These are phyloP conservation scores for Sebastes diploproa DNA, from an alignment of 2,797 vertebrate species.

Conservation along the genomic window DNA sequence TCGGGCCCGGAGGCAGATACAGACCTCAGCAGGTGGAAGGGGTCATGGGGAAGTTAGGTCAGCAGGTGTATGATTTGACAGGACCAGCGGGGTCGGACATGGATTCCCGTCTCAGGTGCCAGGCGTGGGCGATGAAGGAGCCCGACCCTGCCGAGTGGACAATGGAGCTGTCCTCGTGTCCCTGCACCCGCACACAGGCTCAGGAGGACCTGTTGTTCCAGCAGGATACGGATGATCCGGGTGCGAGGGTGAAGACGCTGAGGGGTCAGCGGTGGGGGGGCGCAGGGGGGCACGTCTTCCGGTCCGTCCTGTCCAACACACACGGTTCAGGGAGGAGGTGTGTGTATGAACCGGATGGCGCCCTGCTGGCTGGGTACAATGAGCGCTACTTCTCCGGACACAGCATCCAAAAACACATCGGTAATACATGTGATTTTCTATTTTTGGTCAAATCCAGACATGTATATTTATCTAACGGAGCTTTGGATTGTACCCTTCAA, in stretches of 20 bases:
- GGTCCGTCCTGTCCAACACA: constrained; percentile 78
- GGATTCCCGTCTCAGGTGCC: constrained; percentile 76
- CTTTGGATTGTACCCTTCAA: not conserved
- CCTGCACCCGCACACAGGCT: constrained; percentile 82
- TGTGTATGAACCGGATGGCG: constrained; percentile 82
- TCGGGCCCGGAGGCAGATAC: constrained; percentile 79
- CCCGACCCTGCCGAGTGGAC: constrained; percentile 78
- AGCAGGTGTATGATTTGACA: constrained; percentile 81
- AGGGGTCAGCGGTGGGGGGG: constrained; percentile 77
- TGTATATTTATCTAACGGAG: not conserved
- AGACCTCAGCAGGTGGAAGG: constrained; percentile 80
- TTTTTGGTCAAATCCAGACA: not conserved
- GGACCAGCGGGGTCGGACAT: constrained; percentile 22
- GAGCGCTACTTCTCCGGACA: constrained; percentile 80
- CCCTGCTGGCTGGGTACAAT: constrained; percentile 81
- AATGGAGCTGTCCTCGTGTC: constrained; percentile 72
- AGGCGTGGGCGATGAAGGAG: constrained; percentile 79
- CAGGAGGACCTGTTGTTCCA: constrained; percentile 78
- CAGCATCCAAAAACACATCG: constrained; percentile 77
- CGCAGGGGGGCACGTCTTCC: constrained; percentile 67
- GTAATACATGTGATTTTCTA: constrained; percentile 53
- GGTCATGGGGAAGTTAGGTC: constrained; percentile 75
- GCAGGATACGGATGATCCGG: constrained; percentile 65
- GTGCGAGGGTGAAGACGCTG: constrained; percentile 53
- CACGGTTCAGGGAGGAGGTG: constrained; percentile 82